A percentile compares a stretch with the other conserved stretches of the same genome.
Evolutionary conservation across 2,113 vertebrate genomes (phyloP).

Genomic region (Notechis scutatus): DNA sequence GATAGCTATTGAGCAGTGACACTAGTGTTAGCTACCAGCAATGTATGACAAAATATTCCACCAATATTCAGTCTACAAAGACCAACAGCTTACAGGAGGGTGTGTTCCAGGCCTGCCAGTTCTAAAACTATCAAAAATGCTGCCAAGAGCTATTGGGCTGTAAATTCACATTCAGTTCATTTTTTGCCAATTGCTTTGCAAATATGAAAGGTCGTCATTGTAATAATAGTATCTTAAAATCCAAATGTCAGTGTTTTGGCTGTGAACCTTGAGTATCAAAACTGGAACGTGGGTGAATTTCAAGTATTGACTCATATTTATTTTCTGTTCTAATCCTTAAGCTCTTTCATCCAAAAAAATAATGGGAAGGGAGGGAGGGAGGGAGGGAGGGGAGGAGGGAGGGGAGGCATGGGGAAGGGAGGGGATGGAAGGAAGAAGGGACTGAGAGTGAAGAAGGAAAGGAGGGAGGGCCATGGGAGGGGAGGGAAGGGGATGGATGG

Average conservation of each 20-base stretch:
- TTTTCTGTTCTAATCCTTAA: not conserved
- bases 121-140: not conserved
- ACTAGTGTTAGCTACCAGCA: not conserved
- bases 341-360: not conserved
- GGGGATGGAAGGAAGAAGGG: too few species aligned
- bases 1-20: not conserved
- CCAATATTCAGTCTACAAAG: not conserved
- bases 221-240: not conserved
- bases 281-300: not conserved
- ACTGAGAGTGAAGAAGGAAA: too few species aligned
- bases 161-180: not conserved
- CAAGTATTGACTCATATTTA: not conserved
- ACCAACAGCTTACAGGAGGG: not conserved
- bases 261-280: not conserved
- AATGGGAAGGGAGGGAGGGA: too few species aligned
- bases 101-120: not conserved
- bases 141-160: not conserved
- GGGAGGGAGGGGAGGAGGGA: too few species aligned
- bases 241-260: not conserved
- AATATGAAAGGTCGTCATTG: not conserved
- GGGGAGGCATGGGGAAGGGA: too few species aligned
- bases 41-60: not conserved
- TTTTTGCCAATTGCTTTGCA: not conserved
- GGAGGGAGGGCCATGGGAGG: too few species aligned
- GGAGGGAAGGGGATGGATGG: rapidly evolving